Percentiles rank a stretch among this genome's conserved stretches.
phyloP scores from a whole-genome alignment of 2,888 invertebrate genomes.

The Brenthis daphne region DNA sequence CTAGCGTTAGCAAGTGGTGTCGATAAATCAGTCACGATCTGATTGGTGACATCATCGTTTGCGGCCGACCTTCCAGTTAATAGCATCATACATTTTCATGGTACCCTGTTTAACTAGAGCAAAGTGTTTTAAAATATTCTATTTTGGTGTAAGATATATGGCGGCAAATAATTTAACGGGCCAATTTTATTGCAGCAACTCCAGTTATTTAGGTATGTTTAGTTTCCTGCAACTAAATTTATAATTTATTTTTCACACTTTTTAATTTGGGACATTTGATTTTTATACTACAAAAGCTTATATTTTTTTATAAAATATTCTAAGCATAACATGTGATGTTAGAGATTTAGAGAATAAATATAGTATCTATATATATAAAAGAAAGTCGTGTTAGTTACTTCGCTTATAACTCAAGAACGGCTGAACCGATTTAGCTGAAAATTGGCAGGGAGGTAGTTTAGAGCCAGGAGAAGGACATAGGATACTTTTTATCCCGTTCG shows the following conservation, averaged over 20 bases:
- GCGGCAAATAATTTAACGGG: slow-evolving; percentile 22
- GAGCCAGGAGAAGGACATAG: no score
- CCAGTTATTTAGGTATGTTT: neutral
- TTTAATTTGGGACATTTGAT: neutral
- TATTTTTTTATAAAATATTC: no score
- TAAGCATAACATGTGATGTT: no score
- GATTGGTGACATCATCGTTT: slow-evolving; percentile 76
- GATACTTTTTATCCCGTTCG: no score
- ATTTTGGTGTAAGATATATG: slow-evolving; percentile 51
- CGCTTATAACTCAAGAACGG: no score
- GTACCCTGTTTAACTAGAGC: slow-evolving; percentile 57
- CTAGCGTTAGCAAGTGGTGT: slow-evolving; percentile 62
- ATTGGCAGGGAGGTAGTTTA: no score
- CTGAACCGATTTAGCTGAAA: no score
- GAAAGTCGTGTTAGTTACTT: no score
- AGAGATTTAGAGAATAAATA: no score
- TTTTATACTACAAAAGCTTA: neutral
- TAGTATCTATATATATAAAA: no score
- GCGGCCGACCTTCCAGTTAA: slow-evolving; percentile 68
- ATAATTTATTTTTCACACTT: neutral
- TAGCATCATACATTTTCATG: slow-evolving; percentile 66
- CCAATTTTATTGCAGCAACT: slow-evolving; percentile 9
- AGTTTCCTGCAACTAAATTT: neutral
- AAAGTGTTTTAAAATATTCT: slow-evolving; percentile 59
- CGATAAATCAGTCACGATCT: slow-evolving; percentile 68